Conservation (phyloP, 2,113 vertebrate genomes). For the Camarhynchus parvulus region DNA sequence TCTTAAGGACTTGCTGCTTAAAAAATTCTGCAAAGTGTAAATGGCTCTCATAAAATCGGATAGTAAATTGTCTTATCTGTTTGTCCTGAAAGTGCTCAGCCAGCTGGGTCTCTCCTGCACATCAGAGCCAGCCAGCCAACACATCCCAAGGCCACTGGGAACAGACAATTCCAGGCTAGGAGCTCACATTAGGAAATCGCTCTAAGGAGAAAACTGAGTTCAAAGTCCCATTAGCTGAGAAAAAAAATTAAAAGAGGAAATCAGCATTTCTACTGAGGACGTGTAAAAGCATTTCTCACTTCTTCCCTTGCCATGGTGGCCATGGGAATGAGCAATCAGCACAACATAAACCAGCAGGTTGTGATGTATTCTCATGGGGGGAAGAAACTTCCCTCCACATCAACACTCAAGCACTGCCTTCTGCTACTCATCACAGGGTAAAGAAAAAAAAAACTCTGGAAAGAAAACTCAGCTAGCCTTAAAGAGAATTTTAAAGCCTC, state of each 20-base stretch:
- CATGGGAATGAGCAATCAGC: neutral
- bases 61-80: slow-evolving; percentile 50
- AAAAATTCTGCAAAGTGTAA: slow-evolving; percentile 42
- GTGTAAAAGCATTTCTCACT: neutral
- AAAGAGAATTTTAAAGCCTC: neutral
- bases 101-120: slow-evolving; percentile 8
- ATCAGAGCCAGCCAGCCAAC: neutral
- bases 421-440: neutral
- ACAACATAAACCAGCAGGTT: neutral
- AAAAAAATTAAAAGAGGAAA: neutral
- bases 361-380: neutral
- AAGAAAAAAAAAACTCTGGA: neutral
- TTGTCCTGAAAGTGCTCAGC: slow-evolving; percentile 41
- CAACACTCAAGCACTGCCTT: neutral
- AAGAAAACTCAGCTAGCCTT: neutral
- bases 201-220: neutral
- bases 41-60: slow-evolving; percentile 39
- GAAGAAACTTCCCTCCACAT: neutral
- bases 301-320: neutral
- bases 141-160: neutral
- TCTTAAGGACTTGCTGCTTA: slow-evolving; percentile 27
- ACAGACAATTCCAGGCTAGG: neutral
- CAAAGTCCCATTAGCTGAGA: neutral
- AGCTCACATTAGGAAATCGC: neutral
- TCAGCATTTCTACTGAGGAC: neutral